Evolutionary conservation across 92 coral and sea anemone species (phyloP), one percentile per base, ranked within the genome.

Genomic region (Porites lobata): DNA sequence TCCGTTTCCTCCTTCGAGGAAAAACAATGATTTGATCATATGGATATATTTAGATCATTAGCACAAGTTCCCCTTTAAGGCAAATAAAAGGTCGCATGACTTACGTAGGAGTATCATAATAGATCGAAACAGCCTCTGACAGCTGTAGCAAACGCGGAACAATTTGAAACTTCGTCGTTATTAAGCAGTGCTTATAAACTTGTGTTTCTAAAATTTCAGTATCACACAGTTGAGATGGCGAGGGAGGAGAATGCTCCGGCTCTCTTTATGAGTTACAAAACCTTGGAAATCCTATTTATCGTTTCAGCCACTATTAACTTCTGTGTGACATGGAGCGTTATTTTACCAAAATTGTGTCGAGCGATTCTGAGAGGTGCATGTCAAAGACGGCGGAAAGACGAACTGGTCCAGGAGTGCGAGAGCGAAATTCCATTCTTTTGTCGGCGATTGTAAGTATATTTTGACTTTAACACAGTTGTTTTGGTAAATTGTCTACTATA

Each of bases 251-350:
- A 6, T 57, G 78, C 63, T n/a, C 57, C 58, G 58, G 69, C 47
- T 56, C 78, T 69, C 20, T 29, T 18, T 20, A 59, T 94, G 65
- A 76, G 86, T 56, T 63, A 65, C 57, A 89, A 92, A 52, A 92
- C 87, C 78, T 82, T 78, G 32, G 92, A 93, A 70, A 80, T 93
- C 52, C 43, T 90, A 15, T 65, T 93, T 2, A 77, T 69, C 74
- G 90, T 88, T 20, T 96, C 99, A 29, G 29, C 94, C 70, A 96
- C 98, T 7, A 88, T 95, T 6, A 96, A 96, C 82, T 81, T 94
- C 75, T 96, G 99, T 65, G 89, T 95, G 58, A 78, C 93, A 10
- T 90, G 89, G 77, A 83, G 93, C 38, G 70, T 94, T 1, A 18
- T 70, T 70, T 67, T 86, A 58, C 97, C 99, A 51, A 78, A 85